Evolutionary conservation across 1,140 invertebrate genomes (phyloP).

Genomic region (Antheraea pernyi): DNA sequence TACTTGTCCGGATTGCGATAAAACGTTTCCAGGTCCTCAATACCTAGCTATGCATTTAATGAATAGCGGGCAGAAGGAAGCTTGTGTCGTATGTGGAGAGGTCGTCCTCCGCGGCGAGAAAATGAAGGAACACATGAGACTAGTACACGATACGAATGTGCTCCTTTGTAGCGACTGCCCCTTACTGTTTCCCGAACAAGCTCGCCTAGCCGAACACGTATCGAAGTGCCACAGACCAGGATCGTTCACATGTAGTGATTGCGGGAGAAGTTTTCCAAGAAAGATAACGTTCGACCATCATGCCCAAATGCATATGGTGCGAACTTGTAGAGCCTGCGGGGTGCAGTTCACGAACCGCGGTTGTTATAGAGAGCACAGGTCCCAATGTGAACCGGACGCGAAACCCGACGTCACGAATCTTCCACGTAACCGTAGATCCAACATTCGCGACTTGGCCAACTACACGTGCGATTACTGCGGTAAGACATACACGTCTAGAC

Average conservation of each 20-base stretch:
- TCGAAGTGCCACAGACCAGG: slow-evolving; percentile 46
- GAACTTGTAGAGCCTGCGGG: slow-evolving; percentile 57
- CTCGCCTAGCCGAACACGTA: slow-evolving; percentile 38
- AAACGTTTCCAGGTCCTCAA: slow-evolving; percentile 59
- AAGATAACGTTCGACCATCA: slow-evolving; percentile 53
- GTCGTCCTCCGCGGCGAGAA: slow-evolving; percentile 46
- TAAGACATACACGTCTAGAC: slow-evolving; percentile 62
- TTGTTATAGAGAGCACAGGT: slow-evolving; percentile 57
- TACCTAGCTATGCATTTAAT: slow-evolving; percentile 64
- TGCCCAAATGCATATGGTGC: slow-evolving; percentile 61
- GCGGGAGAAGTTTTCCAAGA: slow-evolving; percentile 54
- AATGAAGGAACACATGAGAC: slow-evolving; percentile 53
- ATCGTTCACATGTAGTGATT: slow-evolving; percentile 51
- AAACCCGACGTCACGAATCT: slow-evolving; percentile 46
- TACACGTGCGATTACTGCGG: slow-evolving; percentile 71
- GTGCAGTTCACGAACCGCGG: slow-evolving; percentile 57
- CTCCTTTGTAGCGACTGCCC: slow-evolving; percentile 53
- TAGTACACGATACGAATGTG: slow-evolving; percentile 39
- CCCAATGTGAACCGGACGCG: slow-evolving; percentile 60
- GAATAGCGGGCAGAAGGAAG: slow-evolving; percentile 64
- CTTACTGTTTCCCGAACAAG: slow-evolving; percentile 37
- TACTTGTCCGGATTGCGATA: slow-evolving; percentile 61
- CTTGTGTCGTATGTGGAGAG: slow-evolving; percentile 48
- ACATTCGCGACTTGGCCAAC: slow-evolving; percentile 58
- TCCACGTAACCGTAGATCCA: slow-evolving; percentile 48